Evolutionary conservation across 2,888 invertebrate genomes (phyloP).

Genomic region (Chymomyza procnemis): DNA sequence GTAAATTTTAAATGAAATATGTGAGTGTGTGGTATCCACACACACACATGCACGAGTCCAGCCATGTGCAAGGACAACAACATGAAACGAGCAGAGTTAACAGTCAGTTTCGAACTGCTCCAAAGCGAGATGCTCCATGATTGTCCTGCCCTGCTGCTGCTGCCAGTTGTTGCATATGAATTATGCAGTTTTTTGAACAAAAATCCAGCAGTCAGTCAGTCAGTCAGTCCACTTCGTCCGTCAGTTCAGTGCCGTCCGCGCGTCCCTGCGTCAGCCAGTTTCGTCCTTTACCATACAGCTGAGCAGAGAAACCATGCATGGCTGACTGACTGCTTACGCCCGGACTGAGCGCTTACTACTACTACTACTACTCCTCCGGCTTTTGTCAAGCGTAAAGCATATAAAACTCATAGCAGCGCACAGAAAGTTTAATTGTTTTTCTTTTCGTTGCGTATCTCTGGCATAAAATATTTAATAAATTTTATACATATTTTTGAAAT

Average conservation of each 20-base stretch:
- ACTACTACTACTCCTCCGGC: constrained; percentile 5
- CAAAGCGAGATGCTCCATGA: constrained; percentile 20
- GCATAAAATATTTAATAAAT: constrained; percentile 47
- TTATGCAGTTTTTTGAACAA: constrained; percentile 73
- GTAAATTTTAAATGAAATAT: constrained; percentile 74
- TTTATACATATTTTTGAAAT: constrained; percentile 37
- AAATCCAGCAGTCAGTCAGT: constrained; percentile 39
- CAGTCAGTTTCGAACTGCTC: neutral
- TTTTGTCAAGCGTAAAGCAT: constrained; percentile 21
- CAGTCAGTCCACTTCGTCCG: neutral
- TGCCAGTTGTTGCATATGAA: constrained; percentile 53
- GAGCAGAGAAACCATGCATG: constrained; percentile 41
- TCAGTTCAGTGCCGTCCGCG: no score
- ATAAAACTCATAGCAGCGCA: constrained; percentile 13
- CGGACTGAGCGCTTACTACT: constrained; percentile 14
- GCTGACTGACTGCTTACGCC: constrained; percentile 40
- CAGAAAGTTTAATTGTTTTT: constrained; percentile 18
- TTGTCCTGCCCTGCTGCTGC: constrained; percentile 14
- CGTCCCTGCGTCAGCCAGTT: no score
- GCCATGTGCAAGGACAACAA: constrained; percentile 50
- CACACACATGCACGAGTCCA: constrained; percentile 5
- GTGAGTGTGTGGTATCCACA: constrained; percentile 26
- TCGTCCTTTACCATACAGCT: neutral
- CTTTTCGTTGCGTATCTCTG: constrained; percentile 39
- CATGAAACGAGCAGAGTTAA: neutral